Conservation (phyloP, 2,888 invertebrate species). For the Bimastos eiseni region DNA sequence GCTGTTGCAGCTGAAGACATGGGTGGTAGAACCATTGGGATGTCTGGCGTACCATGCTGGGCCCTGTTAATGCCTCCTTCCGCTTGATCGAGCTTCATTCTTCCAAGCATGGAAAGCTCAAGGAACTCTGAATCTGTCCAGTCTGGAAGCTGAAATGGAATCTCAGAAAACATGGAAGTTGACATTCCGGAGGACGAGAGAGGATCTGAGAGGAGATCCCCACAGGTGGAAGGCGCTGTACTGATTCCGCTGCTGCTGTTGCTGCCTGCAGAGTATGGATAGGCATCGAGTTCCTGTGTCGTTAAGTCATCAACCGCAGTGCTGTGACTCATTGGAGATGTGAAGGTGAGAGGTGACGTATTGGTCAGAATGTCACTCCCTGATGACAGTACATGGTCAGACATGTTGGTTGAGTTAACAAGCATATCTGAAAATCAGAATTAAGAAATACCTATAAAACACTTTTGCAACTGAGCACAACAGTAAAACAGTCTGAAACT, state of each 20-base stretch:
- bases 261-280: not conserved
- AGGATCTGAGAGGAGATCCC: not conserved
- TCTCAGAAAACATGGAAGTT: slow-evolving; percentile 20
- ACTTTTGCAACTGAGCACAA: not conserved
- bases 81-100: not conserved
- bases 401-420: not conserved
- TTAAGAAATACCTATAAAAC: not conserved
- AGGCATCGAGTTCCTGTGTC: slow-evolving; percentile 1
- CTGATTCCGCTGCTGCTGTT: slow-evolving; percentile 20
- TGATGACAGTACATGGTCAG: not conserved
- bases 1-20: not conserved
- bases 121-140: slow-evolving; percentile 26
- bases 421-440: not conserved
- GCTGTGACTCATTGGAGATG: slow-evolving; percentile 1
- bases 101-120: slow-evolving; percentile 16
- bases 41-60: not conserved
- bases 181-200: slow-evolving; percentile 14
- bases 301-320: not conserved
- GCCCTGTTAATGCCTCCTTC: not conserved
- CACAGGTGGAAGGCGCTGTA: slow-evolving; percentile 8
- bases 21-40: not conserved
- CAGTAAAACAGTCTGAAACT: not conserved
- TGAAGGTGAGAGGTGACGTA: slow-evolving; percentile 8
- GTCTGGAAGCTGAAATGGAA: slow-evolving; percentile 26
- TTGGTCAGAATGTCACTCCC: slow-evolving; percentile 1